Percentiles rank a stretch among this genome's conserved stretches.
Conservation (phyloP, 2,888 invertebrate genomes). For the Blastobasis adustella region DNA sequence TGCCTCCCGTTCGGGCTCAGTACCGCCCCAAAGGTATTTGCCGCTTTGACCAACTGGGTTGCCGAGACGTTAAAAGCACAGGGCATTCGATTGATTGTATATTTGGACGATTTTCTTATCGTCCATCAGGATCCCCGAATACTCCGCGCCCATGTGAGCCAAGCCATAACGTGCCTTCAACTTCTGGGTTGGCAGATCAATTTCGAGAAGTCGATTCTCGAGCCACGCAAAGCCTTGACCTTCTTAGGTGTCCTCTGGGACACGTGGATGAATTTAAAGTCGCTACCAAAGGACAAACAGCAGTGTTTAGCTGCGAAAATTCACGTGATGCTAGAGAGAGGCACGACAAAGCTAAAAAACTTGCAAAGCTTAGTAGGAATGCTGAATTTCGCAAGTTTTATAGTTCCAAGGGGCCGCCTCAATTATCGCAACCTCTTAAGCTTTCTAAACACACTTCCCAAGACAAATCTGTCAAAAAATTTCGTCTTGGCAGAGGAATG, state of each 20-base stretch:
- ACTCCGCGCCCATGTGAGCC: neutral
- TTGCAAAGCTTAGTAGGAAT: neutral
- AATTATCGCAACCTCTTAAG: neutral
- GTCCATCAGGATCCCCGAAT: neutral
- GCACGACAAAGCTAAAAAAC: neutral
- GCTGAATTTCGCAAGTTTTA: neutral
- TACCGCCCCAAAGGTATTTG: constrained; percentile 14
- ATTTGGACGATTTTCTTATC: constrained; percentile 16
- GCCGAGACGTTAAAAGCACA: constrained; percentile 13
- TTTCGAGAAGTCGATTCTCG: neutral
- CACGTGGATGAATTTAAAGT: neutral
- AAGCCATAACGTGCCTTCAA: neutral
- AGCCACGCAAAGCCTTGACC: neutral
- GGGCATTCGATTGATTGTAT: constrained; percentile 15
- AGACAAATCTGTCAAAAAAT: neutral
- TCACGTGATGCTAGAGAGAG: neutral
- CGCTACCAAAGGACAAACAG: neutral
- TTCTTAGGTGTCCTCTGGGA: constrained; percentile 1
- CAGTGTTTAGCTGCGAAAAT: neutral
- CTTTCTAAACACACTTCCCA: neutral
- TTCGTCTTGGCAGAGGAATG: neutral
- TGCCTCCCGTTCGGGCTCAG: constrained; percentile 16
- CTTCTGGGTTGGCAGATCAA: constrained; percentile 1
- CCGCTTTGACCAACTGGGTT: constrained; percentile 18
- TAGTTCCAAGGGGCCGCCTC: neutral